A percentile compares a stretch with the other conserved stretches of the same genome.
These are phyloP conservation scores for Oncorhynchus gorbuscha DNA, from an alignment of 2,113 vertebrate species.

Conservation along the genomic window DNA sequence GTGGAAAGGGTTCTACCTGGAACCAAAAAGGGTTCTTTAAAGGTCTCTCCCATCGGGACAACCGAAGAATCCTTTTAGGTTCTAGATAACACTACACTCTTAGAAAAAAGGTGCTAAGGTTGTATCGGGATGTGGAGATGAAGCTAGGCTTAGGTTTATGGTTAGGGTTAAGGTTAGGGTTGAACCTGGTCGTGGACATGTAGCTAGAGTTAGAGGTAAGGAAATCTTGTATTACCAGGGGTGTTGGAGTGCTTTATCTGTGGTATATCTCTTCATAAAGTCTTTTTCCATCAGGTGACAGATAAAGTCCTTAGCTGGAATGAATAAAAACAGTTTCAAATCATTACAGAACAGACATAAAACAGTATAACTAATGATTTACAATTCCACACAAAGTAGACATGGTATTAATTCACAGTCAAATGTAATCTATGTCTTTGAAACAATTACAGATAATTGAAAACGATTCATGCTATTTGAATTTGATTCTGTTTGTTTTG, in stretches of 20 bases:
- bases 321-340: not conserved
- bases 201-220: not conserved
- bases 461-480: not conserved
- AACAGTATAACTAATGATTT: no score
- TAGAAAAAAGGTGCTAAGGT: not conserved
- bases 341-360: not conserved
- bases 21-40: no score
- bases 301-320: slow-evolving; percentile 95
- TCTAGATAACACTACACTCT: no score
- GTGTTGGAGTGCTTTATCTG: slow-evolving; percentile 94
- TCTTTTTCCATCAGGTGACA: slow-evolving; percentile 97
- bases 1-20: no score
- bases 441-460: not conserved
- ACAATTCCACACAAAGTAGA: no score
- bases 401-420: not conserved
- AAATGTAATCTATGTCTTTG: not conserved
- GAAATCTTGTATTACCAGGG: slow-evolving; percentile 78
- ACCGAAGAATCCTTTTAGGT: no score
- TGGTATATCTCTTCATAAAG: slow-evolving; percentile 86
- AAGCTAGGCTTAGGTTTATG: not conserved
- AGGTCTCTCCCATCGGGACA: no score
- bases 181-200: not conserved
- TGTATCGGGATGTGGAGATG: not conserved
- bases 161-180: no score
- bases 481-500: no score